Base-by-base conservation (phyloP, 2,797 vertebrate species). In the Tadarida brasiliensis region DNA sequence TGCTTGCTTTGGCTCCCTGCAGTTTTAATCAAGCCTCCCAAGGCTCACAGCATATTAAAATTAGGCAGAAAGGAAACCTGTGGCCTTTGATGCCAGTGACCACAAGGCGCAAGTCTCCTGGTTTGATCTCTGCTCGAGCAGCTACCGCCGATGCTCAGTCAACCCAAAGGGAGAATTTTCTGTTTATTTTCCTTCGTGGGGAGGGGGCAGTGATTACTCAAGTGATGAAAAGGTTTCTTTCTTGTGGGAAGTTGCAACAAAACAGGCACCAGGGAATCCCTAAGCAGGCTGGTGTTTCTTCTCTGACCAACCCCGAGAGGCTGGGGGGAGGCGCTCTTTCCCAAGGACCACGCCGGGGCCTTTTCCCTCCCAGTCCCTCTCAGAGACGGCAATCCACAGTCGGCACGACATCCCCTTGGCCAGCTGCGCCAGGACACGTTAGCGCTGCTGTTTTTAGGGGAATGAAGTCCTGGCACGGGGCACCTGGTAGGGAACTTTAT, bases 21-120 rank as follows among this genome's bases (percentile, higher is more conserved):
- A 96, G 95, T 92, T 98, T 97, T 97, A 98, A 98, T 98, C 97
- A 98, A 96, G 92, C 94, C 98, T 97, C 93, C 96, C 87, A 84
- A 83, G 96, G 96, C 96, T 98, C 94, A 67, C 24, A 93, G 81
- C 67, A 91, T 97, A 97, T 90, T 70, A 56, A 97, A 98, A 96
- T 97, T 47, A 59, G 97, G 90, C 80, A 22, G 94, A 94, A 95
- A 95, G 93, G 88, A 97, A 97, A 90, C 89, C 89, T 90, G 33
- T 2, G 39, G 96, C 44, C 86, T 97, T 97, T 94, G 96, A 97
- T 91, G 95, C 88, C 76, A 73, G 7, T 67, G 94, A 95, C 95
- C 93, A 73, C 91, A 93, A 97, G 92, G 94, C 85, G 70, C 67
- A 90, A 89, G 61, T 8, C 57, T 87, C 84, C 82, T 10, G 67